Evolutionary conservation across 2,797 vertebrate species (phyloP), one percentile per base, ranked within the genome.

Genomic region (Heliangelus exortis): DNA sequence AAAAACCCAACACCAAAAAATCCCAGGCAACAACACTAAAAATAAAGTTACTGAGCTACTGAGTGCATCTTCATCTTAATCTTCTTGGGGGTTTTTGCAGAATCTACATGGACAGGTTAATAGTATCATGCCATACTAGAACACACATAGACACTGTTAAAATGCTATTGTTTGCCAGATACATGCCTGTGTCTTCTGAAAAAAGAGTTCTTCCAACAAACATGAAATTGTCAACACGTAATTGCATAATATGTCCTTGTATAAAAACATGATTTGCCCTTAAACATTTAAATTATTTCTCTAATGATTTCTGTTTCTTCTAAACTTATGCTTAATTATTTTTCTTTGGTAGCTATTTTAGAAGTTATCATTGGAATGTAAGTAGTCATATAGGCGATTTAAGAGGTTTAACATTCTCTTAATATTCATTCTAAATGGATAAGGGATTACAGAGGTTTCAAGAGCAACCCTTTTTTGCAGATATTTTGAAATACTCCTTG

Each of bases 401-500:
- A 87, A 87, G 78, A 48, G 8, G 43, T 81, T 89, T 83, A 85
- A 74, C 39, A 31, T 23, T 68, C 33, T 12, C 33, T 15, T 75
- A 34, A 43, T 68, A 10, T 23, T 26, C 1, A 1, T 73, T 94
- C 16, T 23, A 73, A 89, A 63, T 47, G 33, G 47, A 81, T 92
- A 66, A 36, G 65, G 57, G 57, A 91, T 93, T 95, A 59, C n/a
- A 86, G 54, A 69, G 48, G 34, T 88, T 88, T 91, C 53, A 92
- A 84, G n/a, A 89, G 18, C 39, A 73, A 43, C 8, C 25, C 12
- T 68, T 69, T 72, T 89, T 76, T 69, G 58, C 66, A 78, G 86
- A 16, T 9, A 50, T 81, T 95, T 92, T 91, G 39, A 92, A 93
- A 89, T 43, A 15, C 22, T 92, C 31, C 79, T 89, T 91, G 76